These are phyloP conservation scores for Pantherophis vulpinus DNA, from an alignment of 2,797 vertebrate species.

Conservation along the genomic window DNA sequence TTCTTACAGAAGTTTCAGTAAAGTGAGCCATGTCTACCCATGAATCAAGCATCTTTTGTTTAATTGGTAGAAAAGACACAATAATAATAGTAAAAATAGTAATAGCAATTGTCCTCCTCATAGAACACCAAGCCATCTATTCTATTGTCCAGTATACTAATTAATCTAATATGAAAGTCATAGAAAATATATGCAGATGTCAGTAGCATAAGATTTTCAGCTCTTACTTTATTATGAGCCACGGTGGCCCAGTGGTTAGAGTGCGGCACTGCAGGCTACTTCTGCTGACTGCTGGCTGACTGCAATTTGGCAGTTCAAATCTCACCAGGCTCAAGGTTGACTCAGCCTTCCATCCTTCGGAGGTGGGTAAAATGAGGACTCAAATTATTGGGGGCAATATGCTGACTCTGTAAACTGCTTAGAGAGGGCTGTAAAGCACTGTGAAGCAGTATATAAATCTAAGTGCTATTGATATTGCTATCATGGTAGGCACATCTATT, in stretches of 20 bases:
- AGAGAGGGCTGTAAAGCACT: too few relatives aligned
- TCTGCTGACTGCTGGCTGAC: too few relatives aligned
- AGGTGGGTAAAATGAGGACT: too few relatives aligned
- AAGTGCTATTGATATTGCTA: too few relatives aligned
- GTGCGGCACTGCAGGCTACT: too few relatives aligned
- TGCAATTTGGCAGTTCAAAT: too few relatives aligned
- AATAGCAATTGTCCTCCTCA: neutral
- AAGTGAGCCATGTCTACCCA: neutral
- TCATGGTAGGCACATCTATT: neutral
- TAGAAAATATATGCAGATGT: neutral
- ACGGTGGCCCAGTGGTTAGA: too few relatives aligned
- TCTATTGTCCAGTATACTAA: neutral
- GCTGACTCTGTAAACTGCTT: too few relatives aligned
- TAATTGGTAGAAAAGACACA: neutral
- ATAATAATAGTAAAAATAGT: neutral
- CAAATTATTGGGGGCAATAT: too few relatives aligned
- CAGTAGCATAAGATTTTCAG: neutral
- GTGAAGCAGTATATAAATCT: too few relatives aligned
- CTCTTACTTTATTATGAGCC: neutral
- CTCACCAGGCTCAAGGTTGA: too few relatives aligned
- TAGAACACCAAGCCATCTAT: neutral
- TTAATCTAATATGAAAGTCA: neutral
- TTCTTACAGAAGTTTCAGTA: neutral
- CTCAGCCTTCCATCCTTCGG: too few relatives aligned
- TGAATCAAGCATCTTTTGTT: neutral